Percentiles rank a stretch among this genome's conserved stretches.
phyloP scores from a whole-genome alignment of 53 echinoderm and acorn worm species.

The Stichopus horrens region DNA sequence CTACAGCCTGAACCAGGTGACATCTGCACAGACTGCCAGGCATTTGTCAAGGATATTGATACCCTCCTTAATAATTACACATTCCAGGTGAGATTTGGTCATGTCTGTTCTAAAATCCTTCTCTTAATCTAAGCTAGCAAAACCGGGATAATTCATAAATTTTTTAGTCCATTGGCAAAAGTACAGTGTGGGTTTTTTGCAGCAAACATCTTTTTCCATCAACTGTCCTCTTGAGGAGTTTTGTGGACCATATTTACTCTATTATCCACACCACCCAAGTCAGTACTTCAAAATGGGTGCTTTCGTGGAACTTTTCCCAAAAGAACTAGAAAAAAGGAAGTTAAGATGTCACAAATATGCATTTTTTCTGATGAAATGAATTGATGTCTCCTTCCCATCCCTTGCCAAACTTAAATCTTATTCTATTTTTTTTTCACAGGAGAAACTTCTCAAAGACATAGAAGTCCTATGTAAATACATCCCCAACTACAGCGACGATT shows the following conservation, averaged over 20 bases:
- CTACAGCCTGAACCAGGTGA: slow-evolving; percentile 38
- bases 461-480: slow-evolving; percentile 48
- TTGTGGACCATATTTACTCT: too few species aligned
- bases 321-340: not conserved
- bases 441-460: slow-evolving; percentile 45
- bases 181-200: too few species aligned
- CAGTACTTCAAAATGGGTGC: not conserved
- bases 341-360: too few species aligned
- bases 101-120: not conserved
- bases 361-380: not conserved
- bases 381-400: not conserved
- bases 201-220: too few species aligned
- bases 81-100: slow-evolving; percentile 26
- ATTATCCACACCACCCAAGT: not conserved
- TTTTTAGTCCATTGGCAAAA: too few species aligned
- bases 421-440: slow-evolving; percentile 26
- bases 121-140: too few species aligned
- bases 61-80: slow-evolving; percentile 43
- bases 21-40: slow-evolving; percentile 34
- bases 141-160: too few species aligned
- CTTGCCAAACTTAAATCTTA: not conserved
- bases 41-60: slow-evolving; percentile 41
- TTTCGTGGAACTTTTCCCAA: not conserved
- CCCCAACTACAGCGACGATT: slow-evolving; percentile 28
- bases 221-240: too few species aligned